Base-by-base conservation (phyloP, 2,113 vertebrate species). In the Burhinus bistriatus region DNA sequence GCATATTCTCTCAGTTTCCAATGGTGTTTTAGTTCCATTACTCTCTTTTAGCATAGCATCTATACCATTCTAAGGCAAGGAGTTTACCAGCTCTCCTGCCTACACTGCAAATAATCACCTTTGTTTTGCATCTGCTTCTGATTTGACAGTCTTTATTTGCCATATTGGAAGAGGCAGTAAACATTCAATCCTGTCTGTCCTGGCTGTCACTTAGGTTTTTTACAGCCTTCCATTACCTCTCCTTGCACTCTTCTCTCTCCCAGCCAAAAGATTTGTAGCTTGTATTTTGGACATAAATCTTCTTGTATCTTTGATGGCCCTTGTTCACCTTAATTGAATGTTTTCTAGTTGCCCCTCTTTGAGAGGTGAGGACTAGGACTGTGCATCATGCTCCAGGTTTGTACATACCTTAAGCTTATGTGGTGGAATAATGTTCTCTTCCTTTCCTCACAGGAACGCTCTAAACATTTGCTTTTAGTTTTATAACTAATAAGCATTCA, bases 231-330 rank as follows among this genome's bases (percentile, higher is more conserved):
- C 2, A 2, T 92, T 92, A 55, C 27, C 34, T 89, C 36, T 70
- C 38, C 25, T 58, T 84, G 27, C 21, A 42, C 47, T 94, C 73
- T 17, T 30, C 23, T 65, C 17, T 79, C 30, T 85, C 32, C 10
- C 29, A 65, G 36, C 8, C 5, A 3, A 32, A 73, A 84, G 68
- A 94, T 77, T 61, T 89, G 54, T 69, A 30, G 49, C 27, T 91
- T 70, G 1, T 73, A 10, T 91, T 83, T 94, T 73, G 32, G 19
- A 15, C n/a, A 11, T 96, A 54, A 91, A 58, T 84, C 30, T 89
- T 55, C 15, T 66, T 13, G 12, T 18, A 29, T 0, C 0, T 84
- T 82, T 4, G 2, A 9, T 88, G 79, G 72, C 42, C 34, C 45
- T 89, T 40, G 23, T 61, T 91, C 55, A 78, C 19, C 30, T 62